Evolutionary conservation across 2,888 invertebrate species (phyloP), one percentile per base, ranked within the genome.

Genomic region (Alsophila aescularia): DNA sequence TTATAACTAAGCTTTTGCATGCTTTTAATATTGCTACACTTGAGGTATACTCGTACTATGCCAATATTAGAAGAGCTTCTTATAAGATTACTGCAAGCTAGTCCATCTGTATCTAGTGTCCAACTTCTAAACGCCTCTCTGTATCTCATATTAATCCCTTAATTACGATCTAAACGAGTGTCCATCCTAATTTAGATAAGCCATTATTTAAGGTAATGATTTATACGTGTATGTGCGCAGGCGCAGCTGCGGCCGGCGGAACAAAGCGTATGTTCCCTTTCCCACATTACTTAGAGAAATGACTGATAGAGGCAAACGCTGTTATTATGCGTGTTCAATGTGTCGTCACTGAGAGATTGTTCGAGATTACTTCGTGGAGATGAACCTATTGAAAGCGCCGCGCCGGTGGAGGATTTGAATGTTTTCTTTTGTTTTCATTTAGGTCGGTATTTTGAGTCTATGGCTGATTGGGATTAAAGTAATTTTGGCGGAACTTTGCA

Each of bases 201-300:
- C 67, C 62, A 67, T 75, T 68, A 79, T 73, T 73, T 77, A 77
- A 71, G 63, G 72, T 76, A 77, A 84, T 86, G 86, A 88, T 87
- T 84, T 85, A 87, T 87, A 72, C 60, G 65, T 66, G 41, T 15
- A 37, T 49, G 42, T 39, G 75, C 74, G 74, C 74, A 67, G 66
- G 69, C 81, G 79, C 87, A 85, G 83, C 82, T 83, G 81, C 67
- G 73, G 59, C 51, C 54, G 14, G 13, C 21, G 49, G 55, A 73
- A 83, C 81, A 83, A 83, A 82, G 74, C 16, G 66, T 69, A 56
- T 49, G 63, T 60, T 60, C 67, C 60, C 77, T 77, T 87, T 88
- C 87, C 81, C 88, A 88, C 87, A 87, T 85, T 82, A 83, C 79
- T 86, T 85, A 85, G 66, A 69, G 75, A 77, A 79, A 83, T 87